Evolutionary conservation across 2,113 vertebrate genomes (phyloP), one percentile per base, ranked within the genome.

Genomic region (Gavialis gangeticus): DNA sequence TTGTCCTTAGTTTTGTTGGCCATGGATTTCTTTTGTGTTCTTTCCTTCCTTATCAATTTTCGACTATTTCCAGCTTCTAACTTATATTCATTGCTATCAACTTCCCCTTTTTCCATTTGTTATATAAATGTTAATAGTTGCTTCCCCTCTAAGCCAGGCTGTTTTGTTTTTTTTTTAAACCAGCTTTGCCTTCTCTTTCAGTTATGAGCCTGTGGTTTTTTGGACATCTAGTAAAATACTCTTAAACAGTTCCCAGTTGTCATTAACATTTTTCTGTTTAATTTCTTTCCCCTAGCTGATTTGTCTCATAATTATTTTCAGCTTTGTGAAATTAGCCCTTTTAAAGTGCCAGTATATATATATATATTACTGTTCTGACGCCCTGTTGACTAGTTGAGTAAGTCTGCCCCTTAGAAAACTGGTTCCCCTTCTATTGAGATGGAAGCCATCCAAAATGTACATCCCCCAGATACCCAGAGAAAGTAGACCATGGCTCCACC

Each of bases 241-340:
- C 57, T 64, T 88, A 88, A 94, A 87, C 21, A 82, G 57, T 80
- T 96, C 78, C 79, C 94, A 96, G 84, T 59, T 84, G 69, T 19
- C 78, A 75, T 82, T 84, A 89, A 81, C 0, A 0, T 56, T 93
- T 89, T 93, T 78, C 15, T 89, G 30, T 94, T 88, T 75, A 30
- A 95, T 82, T 93, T 83, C 34, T 77, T 93, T 66, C 78, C 92
- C 64, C 92, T n/a, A 56, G n/a, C 12, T 75, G n/a, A 19, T 77
- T 85, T 3, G n/a, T 11, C 46, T 84, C 85, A 69, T 56, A 92
- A 82, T 88, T 92, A 80, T 92, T 92, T 93, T 92, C 89, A 86
- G 75, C 13, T 88, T 83, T 89, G 24, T 64, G 55, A 91, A 95
- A 86, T 10, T 46, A 34, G 78, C 62, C 34, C 24, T 92, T 91